Conservation (phyloP, 2,888 invertebrate genomes). For the Dusona sp. region DNA sequence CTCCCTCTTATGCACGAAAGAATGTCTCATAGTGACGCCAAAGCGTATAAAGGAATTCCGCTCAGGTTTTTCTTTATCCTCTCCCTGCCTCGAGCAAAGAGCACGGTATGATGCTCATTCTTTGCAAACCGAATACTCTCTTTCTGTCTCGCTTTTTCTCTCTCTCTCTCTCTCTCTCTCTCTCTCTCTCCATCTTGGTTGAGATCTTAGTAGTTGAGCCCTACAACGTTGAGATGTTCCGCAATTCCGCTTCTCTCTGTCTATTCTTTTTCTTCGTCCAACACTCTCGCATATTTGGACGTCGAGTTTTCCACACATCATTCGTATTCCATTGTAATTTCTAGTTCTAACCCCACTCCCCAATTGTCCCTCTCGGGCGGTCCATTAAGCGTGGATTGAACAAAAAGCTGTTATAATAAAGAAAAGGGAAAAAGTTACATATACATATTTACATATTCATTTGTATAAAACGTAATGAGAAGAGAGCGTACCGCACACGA, state of each 20-base stretch:
- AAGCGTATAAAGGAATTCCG: slow-evolving; percentile 82
- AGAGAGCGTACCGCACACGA: slow-evolving; percentile 45
- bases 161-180: slow-evolving; percentile 46
- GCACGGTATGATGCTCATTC: slow-evolving; percentile 38
- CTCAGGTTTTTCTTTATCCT: slow-evolving; percentile 62
- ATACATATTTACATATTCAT: not conserved
- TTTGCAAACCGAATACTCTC: slow-evolving; percentile 53
- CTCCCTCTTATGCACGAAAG: slow-evolving; percentile 76
- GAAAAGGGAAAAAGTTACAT: slow-evolving; percentile 24
- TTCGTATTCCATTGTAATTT: slow-evolving; percentile 61
- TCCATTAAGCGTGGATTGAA: slow-evolving; percentile 66
- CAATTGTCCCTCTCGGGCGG: slow-evolving; percentile 64
- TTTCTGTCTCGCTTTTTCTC: no score
- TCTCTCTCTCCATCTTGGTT: slow-evolving; percentile 47
- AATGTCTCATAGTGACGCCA: slow-evolving; percentile 82
- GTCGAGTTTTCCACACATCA: slow-evolving; percentile 31
- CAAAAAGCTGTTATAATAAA: slow-evolving; percentile 59
- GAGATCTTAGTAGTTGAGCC: slow-evolving; percentile 35
- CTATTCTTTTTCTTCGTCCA: slow-evolving; percentile 38
- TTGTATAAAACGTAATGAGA: not conserved
- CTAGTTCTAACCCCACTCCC: slow-evolving; percentile 49
- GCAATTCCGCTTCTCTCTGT: slow-evolving; percentile 45
- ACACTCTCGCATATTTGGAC: slow-evolving; percentile 49
- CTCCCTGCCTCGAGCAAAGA: slow-evolving; percentile 32
- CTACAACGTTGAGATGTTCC: slow-evolving; percentile 52